Conservation (phyloP, 2,797 vertebrate genomes). For the Valencia hispanica region DNA sequence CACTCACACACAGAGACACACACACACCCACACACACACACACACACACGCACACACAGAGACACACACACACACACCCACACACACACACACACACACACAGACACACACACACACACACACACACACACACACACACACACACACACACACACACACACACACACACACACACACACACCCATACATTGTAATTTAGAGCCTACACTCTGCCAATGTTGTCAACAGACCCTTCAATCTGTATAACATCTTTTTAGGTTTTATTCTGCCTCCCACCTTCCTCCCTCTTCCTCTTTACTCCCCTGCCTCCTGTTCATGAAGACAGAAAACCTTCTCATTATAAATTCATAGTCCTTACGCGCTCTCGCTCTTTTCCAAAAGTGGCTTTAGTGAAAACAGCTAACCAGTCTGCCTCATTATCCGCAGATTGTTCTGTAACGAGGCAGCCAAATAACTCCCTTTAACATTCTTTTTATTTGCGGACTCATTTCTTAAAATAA, state of each 20-base stretch:
- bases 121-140: neutral
- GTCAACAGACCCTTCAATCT: slow-evolving; percentile 41
- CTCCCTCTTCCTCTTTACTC: slow-evolving; percentile 7
- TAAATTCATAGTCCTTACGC: slow-evolving; percentile 53
- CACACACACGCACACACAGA: slow-evolving; percentile 19
- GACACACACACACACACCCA: slow-evolving; percentile 9
- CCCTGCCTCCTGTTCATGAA: slow-evolving; percentile 46
- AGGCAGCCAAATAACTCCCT: neutral
- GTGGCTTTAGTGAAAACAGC: slow-evolving; percentile 56
- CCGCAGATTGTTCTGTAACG: slow-evolving; percentile 18
- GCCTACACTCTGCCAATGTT: slow-evolving; percentile 30
- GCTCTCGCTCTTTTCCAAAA: slow-evolving; percentile 57
- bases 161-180: slow-evolving; percentile 3
- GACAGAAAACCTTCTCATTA: slow-evolving; percentile 59
- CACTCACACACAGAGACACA: too few relatives aligned
- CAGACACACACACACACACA: slow-evolving; percentile 2
- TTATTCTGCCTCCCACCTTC: slow-evolving; percentile 15
- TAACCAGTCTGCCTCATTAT: slow-evolving; percentile 46
- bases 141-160: slow-evolving; percentile 19
- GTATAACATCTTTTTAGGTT: slow-evolving; percentile 31
- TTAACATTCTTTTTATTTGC: neutral
- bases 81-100: slow-evolving; percentile 16
- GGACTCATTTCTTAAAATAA: neutral
- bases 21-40: neutral
- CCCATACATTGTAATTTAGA: slow-evolving; percentile 25